Evolutionary conservation across 2,797 vertebrate genomes (phyloP).

Genomic region (Siniperca scherzeri): DNA sequence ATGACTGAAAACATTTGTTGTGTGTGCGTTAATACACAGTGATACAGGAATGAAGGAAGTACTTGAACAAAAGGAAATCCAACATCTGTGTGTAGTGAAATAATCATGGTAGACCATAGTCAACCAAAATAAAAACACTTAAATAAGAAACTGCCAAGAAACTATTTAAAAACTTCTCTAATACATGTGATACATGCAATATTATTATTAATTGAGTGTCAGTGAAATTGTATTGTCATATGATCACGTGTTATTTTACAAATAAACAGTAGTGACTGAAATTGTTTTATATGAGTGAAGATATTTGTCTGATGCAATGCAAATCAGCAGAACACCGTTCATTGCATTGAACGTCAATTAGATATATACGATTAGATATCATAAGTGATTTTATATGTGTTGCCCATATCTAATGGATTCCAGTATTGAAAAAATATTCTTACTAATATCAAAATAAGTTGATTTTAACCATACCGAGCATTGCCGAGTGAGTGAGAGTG

Average conservation of each 20-base stretch:
- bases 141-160: not conserved
- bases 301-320: constrained; percentile 1
- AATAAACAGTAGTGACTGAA: not conserved
- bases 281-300: not conserved
- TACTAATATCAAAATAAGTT: not conserved
- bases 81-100: not conserved
- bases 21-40: not conserved
- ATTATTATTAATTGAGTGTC: not conserved
- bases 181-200: not conserved
- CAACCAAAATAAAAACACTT: not conserved
- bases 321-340: not conserved
- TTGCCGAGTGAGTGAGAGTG: constrained; percentile 31
- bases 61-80: not conserved
- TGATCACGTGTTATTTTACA: not conserved
- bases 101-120: not conserved
- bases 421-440: not conserved
- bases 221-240: not conserved
- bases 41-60: not conserved
- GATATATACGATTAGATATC: not conserved
- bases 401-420: not conserved
- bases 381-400: not conserved
- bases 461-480: not conserved
- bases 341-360: not conserved
- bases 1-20: not conserved
- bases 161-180: not conserved